These are phyloP conservation scores for Smutsia gigantea DNA, from an alignment of 2,797 vertebrate genomes.

Conservation along the genomic window DNA sequence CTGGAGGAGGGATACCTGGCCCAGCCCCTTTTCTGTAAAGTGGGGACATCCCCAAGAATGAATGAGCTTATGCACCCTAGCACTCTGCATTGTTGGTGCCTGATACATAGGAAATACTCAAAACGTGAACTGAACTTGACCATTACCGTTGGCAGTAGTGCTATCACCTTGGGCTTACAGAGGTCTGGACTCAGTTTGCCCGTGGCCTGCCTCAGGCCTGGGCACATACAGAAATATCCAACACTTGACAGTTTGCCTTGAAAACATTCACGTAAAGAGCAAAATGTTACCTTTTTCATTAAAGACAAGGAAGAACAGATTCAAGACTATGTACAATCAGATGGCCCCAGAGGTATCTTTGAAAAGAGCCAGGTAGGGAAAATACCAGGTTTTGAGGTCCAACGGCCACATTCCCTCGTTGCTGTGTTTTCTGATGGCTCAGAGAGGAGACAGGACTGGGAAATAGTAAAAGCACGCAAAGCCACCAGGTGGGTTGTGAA, in stretches of 20 bases:
- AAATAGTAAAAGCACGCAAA: not conserved
- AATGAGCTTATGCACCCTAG: not conserved
- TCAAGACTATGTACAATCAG: not conserved
- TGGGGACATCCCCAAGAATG: not conserved
- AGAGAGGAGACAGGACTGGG: not conserved
- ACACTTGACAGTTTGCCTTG: not conserved
- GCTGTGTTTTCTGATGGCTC: not conserved
- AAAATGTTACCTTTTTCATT: not conserved
- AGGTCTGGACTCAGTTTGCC: no score
- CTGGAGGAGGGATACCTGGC: not conserved
- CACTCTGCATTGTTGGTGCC: not conserved
- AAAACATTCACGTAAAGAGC: not conserved
- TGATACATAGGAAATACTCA: not conserved
- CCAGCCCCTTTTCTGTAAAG: not conserved
- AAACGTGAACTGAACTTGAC: not conserved
- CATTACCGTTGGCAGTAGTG: no score
- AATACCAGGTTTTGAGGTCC: not conserved
- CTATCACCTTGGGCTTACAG: accelerated
- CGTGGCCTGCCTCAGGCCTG: not conserved
- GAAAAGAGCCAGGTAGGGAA: not conserved
- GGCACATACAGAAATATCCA: not conserved
- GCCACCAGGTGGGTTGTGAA: not conserved
- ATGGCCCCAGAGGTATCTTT: not conserved
- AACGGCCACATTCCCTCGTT: no score
- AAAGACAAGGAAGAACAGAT: not conserved